Conservation (phyloP, 2,888 invertebrate genomes). For the Drosophila neutralis region DNA sequence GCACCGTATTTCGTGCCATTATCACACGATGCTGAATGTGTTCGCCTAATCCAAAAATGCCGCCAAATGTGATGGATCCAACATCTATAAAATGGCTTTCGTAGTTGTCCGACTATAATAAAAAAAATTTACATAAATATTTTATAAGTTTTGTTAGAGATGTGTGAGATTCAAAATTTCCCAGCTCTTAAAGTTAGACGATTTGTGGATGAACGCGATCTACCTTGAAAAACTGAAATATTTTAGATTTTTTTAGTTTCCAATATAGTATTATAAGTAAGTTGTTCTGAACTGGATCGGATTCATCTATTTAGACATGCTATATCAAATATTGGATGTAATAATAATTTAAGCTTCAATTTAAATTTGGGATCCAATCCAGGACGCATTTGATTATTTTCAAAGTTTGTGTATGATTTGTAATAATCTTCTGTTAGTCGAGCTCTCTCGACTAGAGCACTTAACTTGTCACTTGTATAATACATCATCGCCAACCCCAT, state of each 20-base stretch:
- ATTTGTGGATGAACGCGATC: neutral
- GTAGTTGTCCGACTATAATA: slow-evolving; percentile 18
- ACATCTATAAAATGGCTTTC: slow-evolving; percentile 83
- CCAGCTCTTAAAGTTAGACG: neutral
- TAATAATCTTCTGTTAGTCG: neutral
- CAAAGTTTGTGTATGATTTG: neutral
- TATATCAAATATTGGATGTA: neutral
- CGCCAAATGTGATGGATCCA: slow-evolving; percentile 81
- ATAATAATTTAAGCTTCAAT: neutral
- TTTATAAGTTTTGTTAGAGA: neutral
- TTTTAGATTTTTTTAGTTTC: slow-evolving; percentile 3
- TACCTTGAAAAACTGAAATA: neutral
- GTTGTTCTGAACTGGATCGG: neutral
- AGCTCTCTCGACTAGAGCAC: neutral
- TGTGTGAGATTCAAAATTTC: neutral
- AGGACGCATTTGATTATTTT: neutral
- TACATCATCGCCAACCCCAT: neutral
- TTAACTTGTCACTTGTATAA: neutral
- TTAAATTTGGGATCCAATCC: neutral
- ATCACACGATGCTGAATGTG: slow-evolving; percentile 88
- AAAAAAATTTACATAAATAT: neutral
- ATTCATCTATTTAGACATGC: neutral
- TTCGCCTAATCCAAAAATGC: slow-evolving; percentile 89
- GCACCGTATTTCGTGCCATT: slow-evolving; percentile 87
- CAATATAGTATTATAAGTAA: neutral